A percentile compares a stretch with the other conserved stretches of the same genome.
phyloP scores from a whole-genome alignment of 2,888 invertebrate genomes.

The Dynastes hyllus region DNA sequence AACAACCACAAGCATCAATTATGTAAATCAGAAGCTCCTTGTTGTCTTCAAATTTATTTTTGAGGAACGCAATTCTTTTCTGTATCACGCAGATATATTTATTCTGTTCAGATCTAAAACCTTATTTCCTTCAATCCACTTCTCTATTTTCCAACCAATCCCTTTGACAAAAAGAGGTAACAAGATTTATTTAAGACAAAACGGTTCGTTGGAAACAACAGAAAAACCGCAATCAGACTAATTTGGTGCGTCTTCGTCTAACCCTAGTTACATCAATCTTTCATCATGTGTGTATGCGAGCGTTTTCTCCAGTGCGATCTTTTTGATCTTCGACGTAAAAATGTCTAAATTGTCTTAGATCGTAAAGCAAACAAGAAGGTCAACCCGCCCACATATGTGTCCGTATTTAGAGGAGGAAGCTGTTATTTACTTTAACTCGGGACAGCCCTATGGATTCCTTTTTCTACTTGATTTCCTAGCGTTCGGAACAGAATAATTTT shows the following conservation, averaged over 20 bases:
- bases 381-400: background rate
- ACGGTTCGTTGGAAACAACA: too few relatives aligned
- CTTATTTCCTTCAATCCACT: too few relatives aligned
- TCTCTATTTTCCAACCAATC: too few relatives aligned
- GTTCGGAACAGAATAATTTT: background rate
- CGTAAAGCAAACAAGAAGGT: slow-evolving; percentile 9
- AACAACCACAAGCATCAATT: too few relatives aligned
- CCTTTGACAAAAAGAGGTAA: too few relatives aligned
- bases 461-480: background rate
- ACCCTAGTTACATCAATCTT: background rate
- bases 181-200: too few relatives aligned
- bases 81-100: too few relatives aligned
- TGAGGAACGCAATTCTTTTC: too few relatives aligned
- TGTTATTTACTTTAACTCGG: slow-evolving; percentile 12
- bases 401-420: background rate
- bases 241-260: background rate
- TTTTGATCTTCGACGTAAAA: slow-evolving; percentile 16
- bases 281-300: background rate
- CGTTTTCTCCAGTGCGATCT: background rate
- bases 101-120: too few relatives aligned
- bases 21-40: too few relatives aligned
- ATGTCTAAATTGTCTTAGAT: slow-evolving; percentile 11
- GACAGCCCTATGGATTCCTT: background rate
- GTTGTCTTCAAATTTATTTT: too few relatives aligned
- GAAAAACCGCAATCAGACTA: background rate